Percentiles rank a stretch among this genome's conserved stretches.
phyloP scores from a whole-genome alignment of 2,797 vertebrate genomes.

The Euthynnus affinis region DNA sequence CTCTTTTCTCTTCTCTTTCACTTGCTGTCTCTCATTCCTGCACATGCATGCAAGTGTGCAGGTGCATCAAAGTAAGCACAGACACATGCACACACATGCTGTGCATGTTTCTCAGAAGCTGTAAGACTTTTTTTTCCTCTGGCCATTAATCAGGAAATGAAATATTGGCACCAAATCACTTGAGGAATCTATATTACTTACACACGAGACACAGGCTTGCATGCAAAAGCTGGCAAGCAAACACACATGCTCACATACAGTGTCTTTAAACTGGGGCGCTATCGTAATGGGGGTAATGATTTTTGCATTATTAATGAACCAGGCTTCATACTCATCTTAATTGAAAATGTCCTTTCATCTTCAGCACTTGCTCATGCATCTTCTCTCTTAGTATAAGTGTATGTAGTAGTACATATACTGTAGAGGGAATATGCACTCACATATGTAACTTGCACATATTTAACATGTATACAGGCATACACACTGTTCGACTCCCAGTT shows the following conservation, averaged over 20 bases:
- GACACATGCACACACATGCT: conserved; percentile 23
- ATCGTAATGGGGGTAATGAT: conserved; percentile 80
- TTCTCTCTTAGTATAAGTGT: conserved; percentile 36
- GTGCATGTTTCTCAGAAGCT: conserved; percentile 41
- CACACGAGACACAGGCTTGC: conserved; percentile 26
- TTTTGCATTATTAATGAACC: conserved; percentile 83
- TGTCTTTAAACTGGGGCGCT: conserved; percentile 76
- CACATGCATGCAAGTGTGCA: conserved; percentile 33
- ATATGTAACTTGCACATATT: conserved; percentile 1
- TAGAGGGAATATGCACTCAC: conserved; percentile 9
- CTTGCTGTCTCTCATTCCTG: conserved; percentile 21
- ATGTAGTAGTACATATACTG: conserved; percentile 44
- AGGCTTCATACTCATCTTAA: conserved; percentile 75
- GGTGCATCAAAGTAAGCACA: conserved; percentile 22
- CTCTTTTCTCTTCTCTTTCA: conserved; percentile 37
- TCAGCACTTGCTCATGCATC: conserved; percentile 67
- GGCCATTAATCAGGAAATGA: conserved; percentile 54
- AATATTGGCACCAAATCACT: conserved; percentile 64
- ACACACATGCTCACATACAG: conserved; percentile 44
- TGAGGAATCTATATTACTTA: conserved; percentile 63
- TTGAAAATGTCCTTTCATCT: conserved; percentile 82
- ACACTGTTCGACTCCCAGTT: not conserved
- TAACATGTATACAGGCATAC: not conserved
- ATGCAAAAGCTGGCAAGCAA: conserved; percentile 42
- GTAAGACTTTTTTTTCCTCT: conserved; percentile 23